phyloP scores from a whole-genome alignment of 2,113 vertebrate species.

The Gasterosteus aculeatus region DNA sequence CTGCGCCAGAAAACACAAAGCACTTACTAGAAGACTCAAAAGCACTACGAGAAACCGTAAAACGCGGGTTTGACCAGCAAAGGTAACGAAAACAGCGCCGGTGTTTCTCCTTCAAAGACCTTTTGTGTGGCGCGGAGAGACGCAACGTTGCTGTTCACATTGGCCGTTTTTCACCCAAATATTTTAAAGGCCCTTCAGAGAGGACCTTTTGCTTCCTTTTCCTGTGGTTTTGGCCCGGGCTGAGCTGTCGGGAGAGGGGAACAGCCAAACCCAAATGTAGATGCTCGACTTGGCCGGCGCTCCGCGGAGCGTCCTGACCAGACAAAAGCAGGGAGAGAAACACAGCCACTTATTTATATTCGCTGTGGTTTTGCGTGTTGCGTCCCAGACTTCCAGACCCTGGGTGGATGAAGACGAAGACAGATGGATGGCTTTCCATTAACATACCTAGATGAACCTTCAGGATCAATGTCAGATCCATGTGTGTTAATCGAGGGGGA shows the following conservation, averaged over 20 bases:
- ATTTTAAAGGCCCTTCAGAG: slow-evolving; percentile 79
- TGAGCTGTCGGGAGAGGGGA: slow-evolving; percentile 73
- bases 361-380: slow-evolving; percentile 81
- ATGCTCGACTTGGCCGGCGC: slow-evolving; percentile 79
- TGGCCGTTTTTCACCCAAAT: slow-evolving; percentile 72
- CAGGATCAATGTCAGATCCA: slow-evolving; percentile 77
- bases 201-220: slow-evolving; percentile 82
- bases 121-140: slow-evolving; percentile 70
- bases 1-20: slow-evolving; percentile 53
- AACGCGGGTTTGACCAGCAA: slow-evolving; percentile 45
- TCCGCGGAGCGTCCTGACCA: slow-evolving; percentile 76
- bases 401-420: slow-evolving; percentile 79
- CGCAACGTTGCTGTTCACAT: slow-evolving; percentile 75
- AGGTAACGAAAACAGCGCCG: slow-evolving; percentile 48
- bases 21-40: slow-evolving; percentile 48
- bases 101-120: slow-evolving; percentile 65
- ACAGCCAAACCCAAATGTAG: slow-evolving; percentile 85
- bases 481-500: slow-evolving; percentile 76
- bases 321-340: slow-evolving; percentile 80
- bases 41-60: slow-evolving; percentile 47
- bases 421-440: slow-evolving; percentile 76
- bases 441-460: slow-evolving; percentile 65
- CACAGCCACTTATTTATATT: slow-evolving; percentile 82
- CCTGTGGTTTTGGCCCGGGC: slow-evolving; percentile 81
- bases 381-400: slow-evolving; percentile 83